phyloP scores from a whole-genome alignment of 2,888 invertebrate genomes.

The Orthosia cruda region DNA sequence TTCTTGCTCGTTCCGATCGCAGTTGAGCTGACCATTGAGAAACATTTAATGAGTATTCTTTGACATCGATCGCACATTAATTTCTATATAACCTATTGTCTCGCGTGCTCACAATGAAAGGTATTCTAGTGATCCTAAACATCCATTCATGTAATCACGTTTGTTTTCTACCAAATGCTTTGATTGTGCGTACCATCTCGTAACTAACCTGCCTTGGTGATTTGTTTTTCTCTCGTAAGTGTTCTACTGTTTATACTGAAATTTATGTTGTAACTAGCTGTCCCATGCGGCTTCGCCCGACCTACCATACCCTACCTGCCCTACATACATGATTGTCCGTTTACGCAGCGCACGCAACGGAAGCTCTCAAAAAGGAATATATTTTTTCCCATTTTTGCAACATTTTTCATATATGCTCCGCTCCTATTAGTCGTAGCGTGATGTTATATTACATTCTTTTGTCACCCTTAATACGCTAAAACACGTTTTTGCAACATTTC shows the following conservation, averaged over 20 bases:
- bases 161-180: conserved; percentile 36
- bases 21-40: conserved; percentile 43
- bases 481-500: no score
- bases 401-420: no score
- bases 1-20: conserved; percentile 49
- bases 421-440: no score
- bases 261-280: background rate
- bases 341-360: no score
- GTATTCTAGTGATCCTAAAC: conserved; percentile 69
- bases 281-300: no score
- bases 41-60: conserved; percentile 71
- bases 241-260: background rate
- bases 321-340: no score
- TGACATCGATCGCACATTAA: conserved; percentile 80
- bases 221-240: background rate
- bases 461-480: no score
- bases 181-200: conserved; percentile 5
- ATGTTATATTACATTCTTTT: no score
- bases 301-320: no score
- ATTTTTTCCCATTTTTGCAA: no score
- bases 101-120: conserved; percentile 74
- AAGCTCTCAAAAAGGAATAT: no score
- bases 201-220: conserved; percentile 2
- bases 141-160: conserved; percentile 17
- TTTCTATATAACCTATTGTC: conserved; percentile 85